These are phyloP conservation scores for Tribolium freemani DNA, from an alignment of 2,888 invertebrate genomes.

Conservation along the genomic window DNA sequence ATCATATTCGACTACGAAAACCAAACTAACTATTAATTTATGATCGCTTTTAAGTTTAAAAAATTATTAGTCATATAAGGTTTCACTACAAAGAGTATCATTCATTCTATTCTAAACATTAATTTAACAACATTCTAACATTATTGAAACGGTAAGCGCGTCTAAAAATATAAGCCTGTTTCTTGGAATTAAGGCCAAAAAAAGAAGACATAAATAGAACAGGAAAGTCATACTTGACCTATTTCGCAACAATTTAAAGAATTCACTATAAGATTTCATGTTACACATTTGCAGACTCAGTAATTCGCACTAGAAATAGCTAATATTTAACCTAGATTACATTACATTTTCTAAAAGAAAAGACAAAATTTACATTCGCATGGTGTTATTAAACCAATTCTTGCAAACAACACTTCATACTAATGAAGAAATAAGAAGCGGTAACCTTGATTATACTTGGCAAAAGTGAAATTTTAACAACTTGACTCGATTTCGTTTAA, in stretches of 20 bases:
- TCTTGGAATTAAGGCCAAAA: neutral
- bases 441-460: neutral
- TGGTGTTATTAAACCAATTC: neutral
- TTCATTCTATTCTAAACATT: neutral
- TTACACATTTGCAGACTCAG: neutral
- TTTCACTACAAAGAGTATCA: too few species aligned
- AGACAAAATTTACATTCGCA: neutral
- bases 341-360: neutral
- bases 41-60: too few species aligned
- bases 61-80: too few species aligned
- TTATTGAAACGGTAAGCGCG: neutral
- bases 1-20: too few species aligned
- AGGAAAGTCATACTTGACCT: neutral
- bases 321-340: neutral
- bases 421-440: neutral
- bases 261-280: neutral
- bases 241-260: neutral
- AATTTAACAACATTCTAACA: neutral
- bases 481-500: neutral
- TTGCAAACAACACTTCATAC: neutral
- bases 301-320: neutral
- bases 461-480: neutral
- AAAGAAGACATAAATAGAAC: neutral
- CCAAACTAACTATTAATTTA: too few species aligned
- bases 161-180: neutral